Conservation (phyloP, 2,888 invertebrate species). For the Tanypteryx hageni region DNA sequence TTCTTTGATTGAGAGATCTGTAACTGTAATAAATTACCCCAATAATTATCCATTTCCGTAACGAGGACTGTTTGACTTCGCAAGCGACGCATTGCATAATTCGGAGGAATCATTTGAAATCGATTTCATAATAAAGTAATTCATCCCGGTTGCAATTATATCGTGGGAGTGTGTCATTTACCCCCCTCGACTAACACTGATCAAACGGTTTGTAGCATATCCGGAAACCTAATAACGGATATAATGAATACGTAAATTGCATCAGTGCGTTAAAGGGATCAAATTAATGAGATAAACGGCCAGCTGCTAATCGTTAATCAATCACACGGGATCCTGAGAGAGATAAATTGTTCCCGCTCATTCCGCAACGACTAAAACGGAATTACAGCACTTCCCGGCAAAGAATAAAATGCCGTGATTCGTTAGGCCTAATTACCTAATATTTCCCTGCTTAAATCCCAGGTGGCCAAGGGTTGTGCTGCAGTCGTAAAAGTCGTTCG, state of each 20-base stretch:
- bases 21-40: too few relatives aligned
- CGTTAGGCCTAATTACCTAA: constrained; percentile 46
- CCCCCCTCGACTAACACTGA: not conserved
- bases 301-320: constrained; percentile 53
- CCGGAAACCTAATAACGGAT: constrained; percentile 40
- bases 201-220: constrained; percentile 9
- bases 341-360: constrained; percentile 26
- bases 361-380: constrained; percentile 53
- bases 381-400: constrained; percentile 25
- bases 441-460: constrained; percentile 27
- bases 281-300: constrained; percentile 45
- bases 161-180: not conserved
- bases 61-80: too few relatives aligned
- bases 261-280: constrained; percentile 46
- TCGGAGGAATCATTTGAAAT: not conserved
- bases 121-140: not conserved
- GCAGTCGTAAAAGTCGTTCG: constrained; percentile 21
- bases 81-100: not conserved
- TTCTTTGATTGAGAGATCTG: too few relatives aligned
- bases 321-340: not conserved
- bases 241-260: constrained; percentile 56
- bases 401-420: not conserved
- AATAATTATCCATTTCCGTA: too few relatives aligned
- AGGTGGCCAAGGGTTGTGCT: constrained; percentile 21
- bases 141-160: not conserved